Percentiles rank a stretch among this genome's conserved stretches.
These are phyloP conservation scores for Chinchilla lanigera DNA, from an alignment of 2,113 vertebrate genomes.

Conservation along the genomic window DNA sequence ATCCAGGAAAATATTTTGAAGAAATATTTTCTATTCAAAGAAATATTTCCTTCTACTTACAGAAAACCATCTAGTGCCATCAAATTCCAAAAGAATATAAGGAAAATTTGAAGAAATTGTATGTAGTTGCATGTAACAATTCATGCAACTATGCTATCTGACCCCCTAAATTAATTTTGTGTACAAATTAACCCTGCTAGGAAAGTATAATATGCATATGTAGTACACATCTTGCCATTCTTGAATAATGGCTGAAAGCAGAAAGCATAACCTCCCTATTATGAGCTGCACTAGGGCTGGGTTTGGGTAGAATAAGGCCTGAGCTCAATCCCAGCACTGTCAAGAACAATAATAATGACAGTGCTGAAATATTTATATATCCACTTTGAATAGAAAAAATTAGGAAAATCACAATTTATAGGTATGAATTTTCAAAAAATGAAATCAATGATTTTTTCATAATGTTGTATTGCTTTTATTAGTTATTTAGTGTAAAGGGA, in stretches of 20 bases:
- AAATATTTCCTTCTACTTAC: background rate
- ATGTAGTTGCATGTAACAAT: background rate
- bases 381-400: background rate
- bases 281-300: background rate
- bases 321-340: background rate
- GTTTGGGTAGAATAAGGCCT: background rate
- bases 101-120: background rate
- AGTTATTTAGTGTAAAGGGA: background rate
- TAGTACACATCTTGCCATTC: background rate
- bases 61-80: conserved; percentile 10
- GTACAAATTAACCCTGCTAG: conserved; percentile 1
- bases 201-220: background rate
- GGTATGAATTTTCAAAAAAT: background rate
- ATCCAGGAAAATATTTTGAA: conserved; percentile 27
- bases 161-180: background rate
- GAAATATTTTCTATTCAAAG: background rate
- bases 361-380: background rate
- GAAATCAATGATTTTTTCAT: background rate
- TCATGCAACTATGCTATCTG: background rate
- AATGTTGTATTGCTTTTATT: background rate
- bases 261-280: background rate
- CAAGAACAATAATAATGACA: background rate
- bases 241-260: background rate
- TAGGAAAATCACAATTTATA: background rate
- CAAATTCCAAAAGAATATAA: background rate